phyloP scores from a whole-genome alignment of 2,113 vertebrate genomes.

The Thryonomys swinderianus region DNA sequence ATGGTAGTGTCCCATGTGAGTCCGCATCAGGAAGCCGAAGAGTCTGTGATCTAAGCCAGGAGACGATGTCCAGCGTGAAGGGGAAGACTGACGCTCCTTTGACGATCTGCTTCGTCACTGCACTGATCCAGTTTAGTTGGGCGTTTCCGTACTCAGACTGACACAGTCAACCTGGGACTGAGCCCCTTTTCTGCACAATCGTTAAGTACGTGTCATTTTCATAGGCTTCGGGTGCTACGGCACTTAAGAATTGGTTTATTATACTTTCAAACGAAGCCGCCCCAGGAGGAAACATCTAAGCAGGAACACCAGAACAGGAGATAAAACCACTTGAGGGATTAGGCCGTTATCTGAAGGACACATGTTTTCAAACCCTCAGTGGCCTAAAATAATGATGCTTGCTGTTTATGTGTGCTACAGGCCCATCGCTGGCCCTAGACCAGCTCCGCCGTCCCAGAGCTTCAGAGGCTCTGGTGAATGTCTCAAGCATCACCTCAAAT shows the following conservation, averaged over 20 bases:
- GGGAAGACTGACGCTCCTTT: background rate
- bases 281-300: background rate
- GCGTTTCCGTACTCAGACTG: background rate
- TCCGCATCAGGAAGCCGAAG: background rate
- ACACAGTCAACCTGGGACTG: background rate
- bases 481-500: background rate
- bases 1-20: background rate
- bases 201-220: background rate
- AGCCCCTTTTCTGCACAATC: background rate
- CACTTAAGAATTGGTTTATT: background rate
- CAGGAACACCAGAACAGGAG: background rate
- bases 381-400: background rate
- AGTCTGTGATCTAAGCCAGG: background rate
- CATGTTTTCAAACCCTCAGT: background rate
- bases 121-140: background rate
- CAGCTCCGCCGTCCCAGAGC: background rate
- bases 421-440: background rate
- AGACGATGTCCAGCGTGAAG: background rate
- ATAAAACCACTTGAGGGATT: background rate
- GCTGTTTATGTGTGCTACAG: background rate
- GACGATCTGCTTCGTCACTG: background rate
- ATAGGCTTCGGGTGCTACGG: background rate
- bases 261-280: conserved; percentile 25
- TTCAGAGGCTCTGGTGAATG: background rate
- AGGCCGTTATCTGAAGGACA: background rate